Conservation (phyloP, 1,140 invertebrate genomes). For the Arctopsyche grandis region DNA sequence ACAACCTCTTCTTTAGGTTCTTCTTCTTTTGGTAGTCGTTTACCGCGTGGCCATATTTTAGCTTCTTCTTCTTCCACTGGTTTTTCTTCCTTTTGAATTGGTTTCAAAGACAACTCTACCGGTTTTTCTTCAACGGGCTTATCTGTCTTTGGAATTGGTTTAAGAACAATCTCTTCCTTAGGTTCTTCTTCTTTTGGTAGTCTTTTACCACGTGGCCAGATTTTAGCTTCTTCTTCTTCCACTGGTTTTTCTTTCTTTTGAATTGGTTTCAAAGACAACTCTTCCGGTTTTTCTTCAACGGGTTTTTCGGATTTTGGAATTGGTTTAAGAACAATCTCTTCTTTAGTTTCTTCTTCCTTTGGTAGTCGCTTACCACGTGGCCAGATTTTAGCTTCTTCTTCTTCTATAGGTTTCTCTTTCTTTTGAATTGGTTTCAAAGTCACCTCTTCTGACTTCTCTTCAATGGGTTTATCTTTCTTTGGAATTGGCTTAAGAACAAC, state of each 20-base stretch:
- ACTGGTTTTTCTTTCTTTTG: slow-evolving; percentile 58
- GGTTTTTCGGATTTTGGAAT: slow-evolving; percentile 56
- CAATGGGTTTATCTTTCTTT: slow-evolving; percentile 55
- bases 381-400: slow-evolving; percentile 61
- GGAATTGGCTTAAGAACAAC: slow-evolving; percentile 59
- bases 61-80: slow-evolving; percentile 58
- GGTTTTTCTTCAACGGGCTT: slow-evolving; percentile 51
- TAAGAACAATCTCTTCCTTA: slow-evolving; percentile 47
- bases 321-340: slow-evolving; percentile 55
- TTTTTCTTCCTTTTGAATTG: slow-evolving; percentile 57
- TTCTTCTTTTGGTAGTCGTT: slow-evolving; percentile 58
- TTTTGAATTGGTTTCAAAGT: slow-evolving; percentile 54
- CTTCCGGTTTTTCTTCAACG: slow-evolving; percentile 58
- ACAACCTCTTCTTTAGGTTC: slow-evolving; percentile 58
- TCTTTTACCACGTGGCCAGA: slow-evolving; percentile 62
- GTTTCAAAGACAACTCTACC: slow-evolving; percentile 59
- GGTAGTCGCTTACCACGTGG: slow-evolving; percentile 61
- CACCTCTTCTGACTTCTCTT: slow-evolving; percentile 57
- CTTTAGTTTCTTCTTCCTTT: slow-evolving; percentile 59
- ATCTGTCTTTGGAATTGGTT: slow-evolving; percentile 51
- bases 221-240: slow-evolving; percentile 57
- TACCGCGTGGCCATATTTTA: slow-evolving; percentile 60
- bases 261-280: slow-evolving; percentile 56
- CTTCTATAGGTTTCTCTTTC: slow-evolving; percentile 49
- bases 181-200: slow-evolving; percentile 58